These are phyloP conservation scores for Pararge aegeria DNA, from an alignment of 1,140 invertebrate species.

Conservation along the genomic window DNA sequence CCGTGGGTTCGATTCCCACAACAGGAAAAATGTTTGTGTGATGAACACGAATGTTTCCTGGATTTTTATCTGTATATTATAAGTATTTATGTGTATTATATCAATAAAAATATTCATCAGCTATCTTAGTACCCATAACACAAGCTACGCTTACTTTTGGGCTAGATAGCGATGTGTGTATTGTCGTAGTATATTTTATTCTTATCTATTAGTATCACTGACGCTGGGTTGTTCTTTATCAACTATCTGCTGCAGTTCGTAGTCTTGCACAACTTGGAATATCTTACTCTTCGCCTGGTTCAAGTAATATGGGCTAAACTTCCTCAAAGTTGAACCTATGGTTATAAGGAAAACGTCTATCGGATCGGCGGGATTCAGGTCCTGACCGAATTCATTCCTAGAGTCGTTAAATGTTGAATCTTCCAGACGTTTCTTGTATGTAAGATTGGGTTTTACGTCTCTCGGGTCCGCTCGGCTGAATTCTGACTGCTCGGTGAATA, in stretches of 20 bases:
- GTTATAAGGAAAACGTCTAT: slow-evolving; percentile 61
- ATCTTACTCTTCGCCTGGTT: slow-evolving; percentile 72
- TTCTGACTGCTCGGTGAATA: slow-evolving; percentile 35
- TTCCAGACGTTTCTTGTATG: slow-evolving; percentile 28
- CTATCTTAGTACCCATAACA: too few relatives aligned
- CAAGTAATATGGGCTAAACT: slow-evolving; percentile 61
- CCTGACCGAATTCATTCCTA: slow-evolving; percentile 38
- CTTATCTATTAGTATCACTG: slow-evolving; percentile 36
- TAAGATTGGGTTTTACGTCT: slow-evolving; percentile 44
- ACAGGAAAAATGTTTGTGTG: too few relatives aligned
- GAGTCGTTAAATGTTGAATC: slow-evolving; percentile 25
- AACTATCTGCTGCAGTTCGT: slow-evolving; percentile 65
- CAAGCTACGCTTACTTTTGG: too few relatives aligned
- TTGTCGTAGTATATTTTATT: too few relatives aligned
- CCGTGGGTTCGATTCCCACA: too few relatives aligned
- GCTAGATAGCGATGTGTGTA: too few relatives aligned
- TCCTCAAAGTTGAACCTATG: slow-evolving; percentile 58
- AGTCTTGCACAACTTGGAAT: slow-evolving; percentile 68
- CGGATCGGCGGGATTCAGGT: slow-evolving; percentile 55
- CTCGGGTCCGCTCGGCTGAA: slow-evolving; percentile 30
- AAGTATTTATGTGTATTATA: too few relatives aligned
- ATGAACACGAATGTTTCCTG: too few relatives aligned
- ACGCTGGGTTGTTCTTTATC: slow-evolving; percentile 45
- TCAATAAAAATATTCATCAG: too few relatives aligned
- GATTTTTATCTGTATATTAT: too few relatives aligned